Percentiles rank a stretch among this genome's conserved stretches.
Conservation (phyloP, 2,888 invertebrate species). For the Agonum fuliginosum region DNA sequence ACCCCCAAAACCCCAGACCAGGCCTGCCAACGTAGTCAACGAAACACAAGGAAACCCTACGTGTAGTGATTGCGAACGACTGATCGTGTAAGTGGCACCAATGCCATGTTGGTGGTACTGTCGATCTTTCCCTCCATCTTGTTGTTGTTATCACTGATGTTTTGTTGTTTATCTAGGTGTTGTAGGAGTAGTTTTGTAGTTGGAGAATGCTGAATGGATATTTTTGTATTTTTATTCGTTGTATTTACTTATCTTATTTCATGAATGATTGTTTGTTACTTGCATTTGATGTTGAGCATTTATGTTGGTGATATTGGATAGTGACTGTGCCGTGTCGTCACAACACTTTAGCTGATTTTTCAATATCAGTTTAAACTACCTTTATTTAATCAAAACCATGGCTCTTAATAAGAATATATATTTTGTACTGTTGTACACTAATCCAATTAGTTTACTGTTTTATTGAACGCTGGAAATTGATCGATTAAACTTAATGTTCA, state of each 20-base stretch:
- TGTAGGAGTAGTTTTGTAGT: slow-evolving; percentile 24
- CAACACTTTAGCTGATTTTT: no score
- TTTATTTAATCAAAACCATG: no score
- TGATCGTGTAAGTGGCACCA: slow-evolving; percentile 87
- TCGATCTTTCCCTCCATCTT: slow-evolving; percentile 17
- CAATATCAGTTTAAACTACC: no score
- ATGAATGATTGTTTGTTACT: background rate
- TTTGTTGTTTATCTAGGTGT: slow-evolving; percentile 31
- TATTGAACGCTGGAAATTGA: no score
- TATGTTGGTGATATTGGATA: background rate
- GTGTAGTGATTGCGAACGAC: slow-evolving; percentile 91
- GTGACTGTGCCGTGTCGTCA: no score
- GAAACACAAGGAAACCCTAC: slow-evolving; percentile 69
- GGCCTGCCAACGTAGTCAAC: slow-evolving; percentile 64
- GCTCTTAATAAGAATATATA: no score
- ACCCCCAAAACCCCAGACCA: slow-evolving; percentile 70
- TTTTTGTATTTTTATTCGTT: slow-evolving; percentile 30
- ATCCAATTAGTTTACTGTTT: no score
- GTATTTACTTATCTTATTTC: background rate
- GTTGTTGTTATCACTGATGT: slow-evolving; percentile 35
- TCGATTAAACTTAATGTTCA: no score
- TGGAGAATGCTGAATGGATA: slow-evolving; percentile 28
- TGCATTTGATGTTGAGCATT: slow-evolving; percentile 12
- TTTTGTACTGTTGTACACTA: no score
- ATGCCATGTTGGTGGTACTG: slow-evolving; percentile 16